Evolutionary conservation across 2,888 invertebrate genomes (phyloP).

Genomic region (Tiphia femorata): DNA sequence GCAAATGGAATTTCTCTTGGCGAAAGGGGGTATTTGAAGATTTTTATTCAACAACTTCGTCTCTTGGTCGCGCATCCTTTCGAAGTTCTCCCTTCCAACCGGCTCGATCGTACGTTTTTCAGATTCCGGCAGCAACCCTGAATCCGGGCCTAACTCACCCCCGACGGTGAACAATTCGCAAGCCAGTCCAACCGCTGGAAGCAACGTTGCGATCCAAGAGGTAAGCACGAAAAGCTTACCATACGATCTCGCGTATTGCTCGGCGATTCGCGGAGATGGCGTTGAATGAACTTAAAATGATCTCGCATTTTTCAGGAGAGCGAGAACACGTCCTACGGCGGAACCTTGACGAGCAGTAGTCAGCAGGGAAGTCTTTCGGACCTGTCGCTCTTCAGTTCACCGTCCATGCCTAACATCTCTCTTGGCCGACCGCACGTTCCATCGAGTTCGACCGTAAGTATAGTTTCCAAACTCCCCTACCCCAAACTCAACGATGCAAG

Average conservation of each 20-base stretch:
- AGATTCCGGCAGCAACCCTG: slow-evolving; percentile 77
- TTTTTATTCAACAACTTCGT: no score
- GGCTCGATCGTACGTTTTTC: no score
- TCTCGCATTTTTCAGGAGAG: slow-evolving; percentile 73
- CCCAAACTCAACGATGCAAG: not conserved
- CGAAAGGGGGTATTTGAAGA: no score
- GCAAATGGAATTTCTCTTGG: no score
- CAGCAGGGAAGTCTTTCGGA: slow-evolving; percentile 80
- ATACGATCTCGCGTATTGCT: no score
- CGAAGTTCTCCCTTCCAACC: no score
- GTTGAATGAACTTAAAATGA: no score
- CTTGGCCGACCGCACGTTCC: slow-evolving; percentile 84
- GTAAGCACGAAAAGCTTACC: no score
- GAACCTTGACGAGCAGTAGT: slow-evolving; percentile 71
- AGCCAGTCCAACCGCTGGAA: slow-evolving; percentile 76
- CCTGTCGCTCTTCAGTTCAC: slow-evolving; percentile 89
- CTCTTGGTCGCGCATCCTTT: not conserved
- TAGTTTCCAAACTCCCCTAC: not conserved
- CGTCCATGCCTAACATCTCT: slow-evolving; percentile 97
- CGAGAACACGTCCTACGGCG: slow-evolving; percentile 76
- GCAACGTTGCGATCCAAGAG: slow-evolving; percentile 82
- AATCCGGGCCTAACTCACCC: slow-evolving; percentile 83
- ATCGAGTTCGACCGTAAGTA: slow-evolving; percentile 64
- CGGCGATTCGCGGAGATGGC: no score
- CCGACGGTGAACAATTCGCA: slow-evolving; percentile 73